A percentile compares a stretch with the other conserved stretches of the same genome.
These are phyloP conservation scores for Craterocephalus amniculus DNA, from an alignment of 2,797 vertebrate species.

Conservation along the genomic window DNA sequence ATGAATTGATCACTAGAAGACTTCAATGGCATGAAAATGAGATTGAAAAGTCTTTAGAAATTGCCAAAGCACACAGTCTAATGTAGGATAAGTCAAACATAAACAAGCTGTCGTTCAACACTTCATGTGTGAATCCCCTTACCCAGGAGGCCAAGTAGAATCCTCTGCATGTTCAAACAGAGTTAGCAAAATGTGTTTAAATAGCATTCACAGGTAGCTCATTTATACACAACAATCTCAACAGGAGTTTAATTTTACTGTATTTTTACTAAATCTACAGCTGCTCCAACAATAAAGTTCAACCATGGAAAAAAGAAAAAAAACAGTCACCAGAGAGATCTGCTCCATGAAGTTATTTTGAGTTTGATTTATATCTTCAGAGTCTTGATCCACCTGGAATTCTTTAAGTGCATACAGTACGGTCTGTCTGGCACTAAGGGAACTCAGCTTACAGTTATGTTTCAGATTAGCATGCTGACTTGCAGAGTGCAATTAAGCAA, in stretches of 20 bases:
- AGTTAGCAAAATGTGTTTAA: background rate
- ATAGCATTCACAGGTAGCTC: background rate
- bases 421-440: background rate
- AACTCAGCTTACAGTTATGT: background rate
- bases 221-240: background rate
- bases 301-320: background rate
- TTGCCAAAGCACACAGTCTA: background rate
- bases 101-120: background rate
- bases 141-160: background rate
- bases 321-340: slow-evolving; percentile 1
- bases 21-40: background rate
- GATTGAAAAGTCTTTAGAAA: background rate
- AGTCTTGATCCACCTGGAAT: background rate
- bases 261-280: background rate
- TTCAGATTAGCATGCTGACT: background rate
- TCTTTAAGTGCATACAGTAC: background rate
- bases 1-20: background rate
- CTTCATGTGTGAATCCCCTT: background rate
- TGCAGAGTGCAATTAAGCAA: background rate
- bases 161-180: background rate
- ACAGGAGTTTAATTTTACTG: background rate
- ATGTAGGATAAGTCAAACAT: background rate
- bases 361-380: background rate
- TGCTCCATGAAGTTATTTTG: background rate
- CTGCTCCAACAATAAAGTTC: background rate